Evolutionary conservation across 2,113 vertebrate species (phyloP).

Genomic region (Pleuronectes platessa): DNA sequence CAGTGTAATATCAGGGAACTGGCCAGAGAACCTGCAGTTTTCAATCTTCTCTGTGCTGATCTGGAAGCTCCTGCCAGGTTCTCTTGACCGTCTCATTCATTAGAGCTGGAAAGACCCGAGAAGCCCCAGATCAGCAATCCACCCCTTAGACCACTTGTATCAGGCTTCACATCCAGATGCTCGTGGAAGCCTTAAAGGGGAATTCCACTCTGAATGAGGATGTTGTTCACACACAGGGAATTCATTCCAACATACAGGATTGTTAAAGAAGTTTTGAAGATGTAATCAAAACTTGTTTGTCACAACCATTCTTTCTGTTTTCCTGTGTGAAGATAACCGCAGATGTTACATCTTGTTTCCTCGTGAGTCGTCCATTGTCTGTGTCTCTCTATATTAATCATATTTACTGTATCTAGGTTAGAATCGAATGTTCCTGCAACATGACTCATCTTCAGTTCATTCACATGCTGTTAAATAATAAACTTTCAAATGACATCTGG

Average conservation of each 20-base stretch:
- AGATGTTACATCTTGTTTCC: background rate
- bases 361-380: background rate
- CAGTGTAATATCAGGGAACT: constrained; percentile 47
- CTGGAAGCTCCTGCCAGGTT: constrained; percentile 54
- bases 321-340: background rate
- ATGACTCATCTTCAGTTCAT: background rate
- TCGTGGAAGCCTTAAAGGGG: constrained; percentile 36
- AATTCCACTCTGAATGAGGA: constrained; percentile 4
- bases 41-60: constrained; percentile 47
- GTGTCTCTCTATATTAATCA: background rate
- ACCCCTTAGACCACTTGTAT: constrained; percentile 31
- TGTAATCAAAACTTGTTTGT: background rate
- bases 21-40: constrained; percentile 36
- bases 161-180: constrained; percentile 23
- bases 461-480: background rate
- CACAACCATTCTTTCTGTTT: too few relatives aligned
- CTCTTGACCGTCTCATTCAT: constrained; percentile 51
- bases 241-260: background rate
- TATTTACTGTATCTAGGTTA: background rate
- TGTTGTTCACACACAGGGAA: background rate
- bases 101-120: constrained; percentile 33
- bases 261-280: too few relatives aligned
- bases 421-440: background rate
- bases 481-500: background rate
- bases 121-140: constrained; percentile 57